Conservation (phyloP, 37 sponge, comb jelly and placozoan genomes). For the Chondrilla cf. caribensis region DNA sequence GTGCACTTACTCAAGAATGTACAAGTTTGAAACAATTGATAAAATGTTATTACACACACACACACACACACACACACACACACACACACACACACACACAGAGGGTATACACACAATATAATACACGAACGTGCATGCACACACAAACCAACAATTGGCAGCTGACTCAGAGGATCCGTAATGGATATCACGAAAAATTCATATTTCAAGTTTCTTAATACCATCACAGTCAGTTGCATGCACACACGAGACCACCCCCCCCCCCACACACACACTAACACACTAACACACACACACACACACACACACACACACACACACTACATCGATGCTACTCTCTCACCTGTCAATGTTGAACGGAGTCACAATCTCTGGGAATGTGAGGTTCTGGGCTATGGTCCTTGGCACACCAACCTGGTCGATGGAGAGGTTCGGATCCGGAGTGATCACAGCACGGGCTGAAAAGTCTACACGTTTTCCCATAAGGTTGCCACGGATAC, state of each 20-base stretch:
- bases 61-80: not conserved
- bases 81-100: too few relatives aligned
- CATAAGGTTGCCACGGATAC: slow-evolving; percentile 98
- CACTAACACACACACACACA: too few relatives aligned
- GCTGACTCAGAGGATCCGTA: slow-evolving; percentile 14
- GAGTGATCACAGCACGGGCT: slow-evolving; percentile 98
- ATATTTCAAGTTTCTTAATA: not conserved
- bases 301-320: too few relatives aligned
- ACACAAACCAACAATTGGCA: too few relatives aligned
- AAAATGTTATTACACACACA: too few relatives aligned
- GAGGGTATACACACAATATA: too few relatives aligned
- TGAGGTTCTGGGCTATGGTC: slow-evolving; percentile 95
- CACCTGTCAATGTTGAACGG: slow-evolving; percentile 98
- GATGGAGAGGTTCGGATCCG: slow-evolving; percentile 93
- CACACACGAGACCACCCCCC: too few relatives aligned
- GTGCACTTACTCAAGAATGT: not conserved
- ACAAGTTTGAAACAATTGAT: not conserved
- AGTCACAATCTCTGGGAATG: slow-evolving; percentile 97
- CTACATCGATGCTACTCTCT: too few relatives aligned
- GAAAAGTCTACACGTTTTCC: slow-evolving; percentile 99
- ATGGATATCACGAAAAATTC: not conserved
- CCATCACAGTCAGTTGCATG: slow-evolving; percentile 4
- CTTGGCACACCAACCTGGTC: slow-evolving; percentile 98
- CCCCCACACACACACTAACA: too few relatives aligned
- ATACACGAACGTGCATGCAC: too few relatives aligned